Percentiles rank a stretch among this genome's conserved stretches.
Conservation (phyloP, 2,797 vertebrate species). For the Hydrolagus colliei region DNA sequence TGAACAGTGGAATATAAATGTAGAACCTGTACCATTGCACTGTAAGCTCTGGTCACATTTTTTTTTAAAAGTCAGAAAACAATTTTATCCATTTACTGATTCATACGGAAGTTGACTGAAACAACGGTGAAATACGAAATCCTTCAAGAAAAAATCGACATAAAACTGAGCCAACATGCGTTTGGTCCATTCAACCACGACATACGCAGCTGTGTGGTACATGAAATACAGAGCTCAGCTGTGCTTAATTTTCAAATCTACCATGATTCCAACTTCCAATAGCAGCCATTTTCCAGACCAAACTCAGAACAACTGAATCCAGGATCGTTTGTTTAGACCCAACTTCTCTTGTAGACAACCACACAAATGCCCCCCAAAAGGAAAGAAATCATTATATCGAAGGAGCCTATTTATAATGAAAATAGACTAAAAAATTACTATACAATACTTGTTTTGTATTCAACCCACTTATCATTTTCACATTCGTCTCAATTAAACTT, state of each 20-base stretch:
- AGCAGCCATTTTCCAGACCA: not conserved
- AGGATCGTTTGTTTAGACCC: not conserved
- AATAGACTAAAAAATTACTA: not conserved
- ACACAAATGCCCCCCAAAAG: not conserved
- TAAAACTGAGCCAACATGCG: not conserved
- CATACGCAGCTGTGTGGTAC: not conserved
- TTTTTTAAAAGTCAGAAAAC: no score
- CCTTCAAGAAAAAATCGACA: not conserved
- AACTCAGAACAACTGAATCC: not conserved
- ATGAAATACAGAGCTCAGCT: not conserved
- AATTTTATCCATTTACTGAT: no score
- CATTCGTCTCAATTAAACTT: slow-evolving; percentile 56
- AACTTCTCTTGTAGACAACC: not conserved
- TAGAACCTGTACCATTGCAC: no score
- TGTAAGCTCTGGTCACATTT: no score
- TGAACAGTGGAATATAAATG: no score
- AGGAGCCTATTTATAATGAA: not conserved
- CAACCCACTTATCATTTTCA: not conserved
- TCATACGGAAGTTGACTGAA: not conserved
- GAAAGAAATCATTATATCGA: not conserved
- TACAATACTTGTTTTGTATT: not conserved
- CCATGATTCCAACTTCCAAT: not conserved
- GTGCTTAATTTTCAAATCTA: not conserved
- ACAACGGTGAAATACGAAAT: not conserved
- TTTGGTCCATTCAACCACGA: not conserved